Base-by-base conservation (phyloP, 2,113 vertebrate genomes). In the Tichodroma muraria region DNA sequence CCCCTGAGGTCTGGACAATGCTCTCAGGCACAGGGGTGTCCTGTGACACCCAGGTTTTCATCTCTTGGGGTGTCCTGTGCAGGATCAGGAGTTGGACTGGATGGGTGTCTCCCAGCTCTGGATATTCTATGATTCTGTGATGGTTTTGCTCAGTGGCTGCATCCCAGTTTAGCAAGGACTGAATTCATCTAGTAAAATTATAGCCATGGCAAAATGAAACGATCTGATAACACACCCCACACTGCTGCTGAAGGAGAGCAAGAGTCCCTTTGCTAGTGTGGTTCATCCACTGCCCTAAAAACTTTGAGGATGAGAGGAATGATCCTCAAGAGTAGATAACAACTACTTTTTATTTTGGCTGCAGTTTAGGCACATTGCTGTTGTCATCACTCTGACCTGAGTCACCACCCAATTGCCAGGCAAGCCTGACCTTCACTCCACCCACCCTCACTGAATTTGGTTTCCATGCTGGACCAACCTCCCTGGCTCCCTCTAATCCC, bases 1-100 rank as follows among this genome's bases (percentile, higher is more conserved):
- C 17, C 7, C 0, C 53, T 10, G 44, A 77, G 35, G 7, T 25
- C 33, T 76, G 30, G 42, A 35, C 8, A 57, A 24, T 0, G 2
- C 11, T 8, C 61, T 13, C 15, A 16, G 42, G 60, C 15, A 25
- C 13, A 50, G 45, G 18, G 8, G n/a, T n/a, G n/a, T n/a, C n/a
- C n/a, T n/a, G n/a, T n/a, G n/a, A n/a, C n/a, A n/a, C n/a, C n/a
- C n/a, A n/a, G n/a, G n/a, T n/a, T n/a, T n/a, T n/a, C n/a, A n/a
- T n/a, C 37, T 11, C 2, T 10, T 22, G 53, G 52, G 25, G 25
- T 56, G 35, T 13, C 35, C 37, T 30, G 30, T 24, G 50, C 42
- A 75, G 30, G 24, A 19, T 8, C 42, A 65, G 70, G 35, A n/a
- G 50, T 0, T 18, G 22, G n/a, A 15, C 16, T 59, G 31, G 37